phyloP scores from a whole-genome alignment of 2,888 invertebrate species.

The Ochropacha duplaris region DNA sequence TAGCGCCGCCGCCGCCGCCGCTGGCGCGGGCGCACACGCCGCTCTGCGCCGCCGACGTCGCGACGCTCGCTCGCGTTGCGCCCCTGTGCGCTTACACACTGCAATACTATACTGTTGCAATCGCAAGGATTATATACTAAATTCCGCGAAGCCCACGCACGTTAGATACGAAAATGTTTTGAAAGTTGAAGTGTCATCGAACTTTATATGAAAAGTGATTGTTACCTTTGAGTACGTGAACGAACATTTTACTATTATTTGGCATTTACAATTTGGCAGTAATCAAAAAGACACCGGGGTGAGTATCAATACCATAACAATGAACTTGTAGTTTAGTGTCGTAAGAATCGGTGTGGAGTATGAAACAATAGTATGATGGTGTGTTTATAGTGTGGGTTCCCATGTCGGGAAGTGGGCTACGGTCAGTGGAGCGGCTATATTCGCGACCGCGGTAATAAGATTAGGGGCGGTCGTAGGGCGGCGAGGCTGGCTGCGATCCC shows the following conservation, averaged over 20 bases:
- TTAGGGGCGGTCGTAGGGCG: conserved; percentile 59
- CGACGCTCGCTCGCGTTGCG: conserved; percentile 71
- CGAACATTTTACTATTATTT: conserved; percentile 17
- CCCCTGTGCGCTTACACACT: conserved; percentile 57
- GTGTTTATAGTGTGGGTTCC: conserved; percentile 41
- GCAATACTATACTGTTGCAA: conserved; percentile 41
- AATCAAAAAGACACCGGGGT: conserved; percentile 17
- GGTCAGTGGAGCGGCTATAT: conserved; percentile 54
- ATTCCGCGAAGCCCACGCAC: conserved; percentile 49
- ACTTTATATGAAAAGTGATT: conserved; percentile 44
- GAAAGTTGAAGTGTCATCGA: conserved; percentile 48
- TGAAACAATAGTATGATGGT: conserved; percentile 20
- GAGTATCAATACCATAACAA: conserved; percentile 25
- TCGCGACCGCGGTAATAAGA: conserved; percentile 55
- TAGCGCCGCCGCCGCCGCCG: conserved; percentile 25
- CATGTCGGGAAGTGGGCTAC: conserved; percentile 53
- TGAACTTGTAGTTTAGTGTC: conserved; percentile 6
- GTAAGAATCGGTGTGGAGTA: conserved; percentile 11
- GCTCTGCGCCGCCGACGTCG: conserved; percentile 77
- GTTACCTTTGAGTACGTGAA: conserved; percentile 40
- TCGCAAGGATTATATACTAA: conserved; percentile 45
- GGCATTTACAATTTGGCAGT: conserved; percentile 20
- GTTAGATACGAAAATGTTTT: conserved; percentile 56
- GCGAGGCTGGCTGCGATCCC: conserved; percentile 39
- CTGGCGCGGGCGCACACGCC: conserved; percentile 66